phyloP scores from a whole-genome alignment of 2,888 invertebrate species.

The Megastigmus dorsalis region DNA sequence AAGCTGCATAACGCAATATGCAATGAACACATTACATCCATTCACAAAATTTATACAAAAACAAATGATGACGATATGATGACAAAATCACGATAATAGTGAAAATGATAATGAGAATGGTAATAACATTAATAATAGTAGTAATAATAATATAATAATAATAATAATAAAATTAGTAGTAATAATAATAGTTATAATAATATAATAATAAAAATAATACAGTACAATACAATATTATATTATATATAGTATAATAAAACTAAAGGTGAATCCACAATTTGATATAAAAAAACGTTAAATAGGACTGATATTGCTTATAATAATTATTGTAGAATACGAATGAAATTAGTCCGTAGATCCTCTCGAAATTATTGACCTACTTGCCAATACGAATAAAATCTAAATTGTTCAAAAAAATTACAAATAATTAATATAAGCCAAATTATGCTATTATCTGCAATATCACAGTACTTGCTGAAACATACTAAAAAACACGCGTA shows the following conservation, averaged over 20 bases:
- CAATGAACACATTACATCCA: constrained; percentile 70
- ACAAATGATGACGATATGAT: constrained; percentile 56
- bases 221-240: constrained; percentile 57
- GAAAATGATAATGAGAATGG: constrained; percentile 44
- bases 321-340: constrained; percentile 46
- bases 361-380: constrained; percentile 31
- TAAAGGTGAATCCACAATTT: constrained; percentile 63
- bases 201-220: constrained; percentile 31
- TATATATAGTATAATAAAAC: constrained; percentile 61
- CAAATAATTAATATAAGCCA: constrained; percentile 68
- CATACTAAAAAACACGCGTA: constrained; percentile 65
- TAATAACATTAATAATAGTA: constrained; percentile 42
- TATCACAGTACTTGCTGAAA: constrained; percentile 75
- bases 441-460: constrained; percentile 72
- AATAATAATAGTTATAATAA: constrained; percentile 30
- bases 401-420: constrained; percentile 53
- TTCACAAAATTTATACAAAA: constrained; percentile 64
- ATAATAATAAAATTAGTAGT: constrained; percentile 52
- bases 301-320: constrained; percentile 59
- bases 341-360: constrained; percentile 37
- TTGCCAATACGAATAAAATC: constrained; percentile 32
- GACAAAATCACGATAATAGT: constrained; percentile 54
- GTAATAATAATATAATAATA: constrained; percentile 54
- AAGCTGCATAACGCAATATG: constrained; percentile 57
- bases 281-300: constrained; percentile 68